A percentile compares a stretch with the other conserved stretches of the same genome.
These are phyloP conservation scores for Drosophila picticornis DNA, from an alignment of 2,888 invertebrate species.

Conservation along the genomic window DNA sequence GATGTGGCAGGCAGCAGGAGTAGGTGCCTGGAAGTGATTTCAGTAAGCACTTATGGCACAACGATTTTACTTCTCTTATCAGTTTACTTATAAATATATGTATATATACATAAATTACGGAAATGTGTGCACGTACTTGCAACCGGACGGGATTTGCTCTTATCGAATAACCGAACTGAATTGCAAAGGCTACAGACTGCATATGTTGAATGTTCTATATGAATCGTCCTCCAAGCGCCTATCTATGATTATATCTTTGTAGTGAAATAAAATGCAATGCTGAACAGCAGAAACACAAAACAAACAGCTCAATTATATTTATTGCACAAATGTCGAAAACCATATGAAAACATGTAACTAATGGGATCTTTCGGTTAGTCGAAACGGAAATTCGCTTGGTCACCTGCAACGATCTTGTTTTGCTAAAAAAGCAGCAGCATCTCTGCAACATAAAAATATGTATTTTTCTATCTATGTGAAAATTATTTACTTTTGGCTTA, in stretches of 20 bases:
- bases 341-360: slow-evolving; percentile 3
- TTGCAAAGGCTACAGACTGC: slow-evolving; percentile 1
- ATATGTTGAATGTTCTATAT: slow-evolving; percentile 4
- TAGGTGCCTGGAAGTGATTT: slow-evolving; percentile 70
- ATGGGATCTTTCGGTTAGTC: not conserved
- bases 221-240: not conserved
- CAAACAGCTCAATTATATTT: slow-evolving; percentile 8
- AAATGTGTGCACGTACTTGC: slow-evolving; percentile 53
- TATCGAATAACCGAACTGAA: slow-evolving; percentile 35
- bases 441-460: too few relatives aligned
- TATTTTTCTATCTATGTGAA: too few relatives aligned
- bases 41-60: slow-evolving; percentile 71
- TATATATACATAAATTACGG: slow-evolving; percentile 10
- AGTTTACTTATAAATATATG: slow-evolving; percentile 13
- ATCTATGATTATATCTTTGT: not conserved
- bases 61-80: slow-evolving; percentile 57
- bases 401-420: not conserved
- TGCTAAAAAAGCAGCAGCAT: not conserved
- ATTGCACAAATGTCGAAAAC: slow-evolving; percentile 1
- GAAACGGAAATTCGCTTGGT: slow-evolving; percentile 6
- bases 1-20: slow-evolving; percentile 46
- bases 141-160: slow-evolving; percentile 50
- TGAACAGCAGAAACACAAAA: not conserved
- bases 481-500: too few relatives aligned
- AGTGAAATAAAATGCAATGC: slow-evolving; percentile 1